These are phyloP conservation scores for Hymenopus coronatus DNA, from an alignment of 2,888 invertebrate genomes.

Conservation along the genomic window DNA sequence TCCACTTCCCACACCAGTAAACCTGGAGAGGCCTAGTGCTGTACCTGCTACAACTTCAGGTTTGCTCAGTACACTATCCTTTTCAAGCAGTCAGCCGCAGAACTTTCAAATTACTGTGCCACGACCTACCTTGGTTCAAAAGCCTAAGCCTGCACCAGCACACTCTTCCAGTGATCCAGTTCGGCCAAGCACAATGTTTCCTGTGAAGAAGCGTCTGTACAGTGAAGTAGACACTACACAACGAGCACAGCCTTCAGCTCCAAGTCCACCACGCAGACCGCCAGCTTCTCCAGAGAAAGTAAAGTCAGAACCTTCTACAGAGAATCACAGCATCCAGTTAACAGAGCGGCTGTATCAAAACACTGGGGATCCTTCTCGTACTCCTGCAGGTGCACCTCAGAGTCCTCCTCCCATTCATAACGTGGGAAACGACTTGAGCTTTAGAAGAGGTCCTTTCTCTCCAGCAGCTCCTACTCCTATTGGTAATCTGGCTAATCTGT, in stretches of 20 bases:
- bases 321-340: not conserved
- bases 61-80: not conserved
- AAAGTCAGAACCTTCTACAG: not conserved
- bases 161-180: not conserved
- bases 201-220: slow-evolving; percentile 63
- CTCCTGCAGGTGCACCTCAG: not conserved
- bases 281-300: not conserved
- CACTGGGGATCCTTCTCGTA: not conserved
- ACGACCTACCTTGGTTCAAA: slow-evolving; percentile 4
- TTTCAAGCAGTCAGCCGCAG: slow-evolving; percentile 1
- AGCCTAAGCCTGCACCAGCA: not conserved
- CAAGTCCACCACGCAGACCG: not conserved
- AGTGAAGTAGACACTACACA: slow-evolving; percentile 46
- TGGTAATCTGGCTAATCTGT: slow-evolving; percentile 56
- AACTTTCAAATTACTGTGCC: not conserved
- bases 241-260: not conserved
- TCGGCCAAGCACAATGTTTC: slow-evolving; percentile 48
- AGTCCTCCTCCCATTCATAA: not conserved
- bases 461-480: slow-evolving; percentile 44
- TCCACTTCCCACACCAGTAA: not conserved
- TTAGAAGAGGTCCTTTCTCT: slow-evolving; percentile 30
- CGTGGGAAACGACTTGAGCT: slow-evolving; percentile 19
- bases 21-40: not conserved
- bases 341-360: not conserved
- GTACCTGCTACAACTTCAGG: slow-evolving; percentile 6